Evolutionary conservation across 2,888 invertebrate species (phyloP), one percentile per base, ranked within the genome.

Genomic region (Oligia strigilis): DNA sequence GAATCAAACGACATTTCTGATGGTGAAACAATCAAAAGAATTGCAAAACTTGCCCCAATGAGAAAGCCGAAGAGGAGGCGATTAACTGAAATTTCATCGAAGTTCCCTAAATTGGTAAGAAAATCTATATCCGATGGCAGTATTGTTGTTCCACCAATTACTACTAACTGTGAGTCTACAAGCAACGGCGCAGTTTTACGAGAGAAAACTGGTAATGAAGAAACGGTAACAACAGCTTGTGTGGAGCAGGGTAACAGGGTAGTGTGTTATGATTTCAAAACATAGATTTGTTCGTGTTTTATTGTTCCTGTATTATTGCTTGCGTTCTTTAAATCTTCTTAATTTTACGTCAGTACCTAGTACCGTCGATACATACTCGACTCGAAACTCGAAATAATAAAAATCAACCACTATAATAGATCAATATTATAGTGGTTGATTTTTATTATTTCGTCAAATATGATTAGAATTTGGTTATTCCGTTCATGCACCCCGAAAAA

Each of bases 201-300:
- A 69, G 65, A 19, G 29, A 69, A 70, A 66, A 66, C 40, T 23
- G 72, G 13, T n/a, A 69, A 60, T 36, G 55, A 64, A 23, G 55
- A 62, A 23, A 66, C 52, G 0, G 46, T 77, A 13, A 81, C 80
- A 17, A 87, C 85, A 79, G 77, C 86, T 36, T 95, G 95, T 85
- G 90, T 94, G 11, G 94, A 95, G 79, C 92, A 93, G 72, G 80
- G 89, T 17, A 93, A 93, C 65, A 90, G 92, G 49, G 87, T 95
- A 75, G 92, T 95, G 75, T 95, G 96, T 87, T 92, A 92, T 78
- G 80, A 90, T 79, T 86, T 86, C 46, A 77, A 60, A 2, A 72
- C 67, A 67, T 75, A 86, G 29, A 55, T 81, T 66, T 60, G 0
- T 46, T 66, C 46, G 5, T 70, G 36, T 77, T 52, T 60, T n/a